Conservation (phyloP, 1,140 invertebrate species). For the Lineus longissimus region DNA sequence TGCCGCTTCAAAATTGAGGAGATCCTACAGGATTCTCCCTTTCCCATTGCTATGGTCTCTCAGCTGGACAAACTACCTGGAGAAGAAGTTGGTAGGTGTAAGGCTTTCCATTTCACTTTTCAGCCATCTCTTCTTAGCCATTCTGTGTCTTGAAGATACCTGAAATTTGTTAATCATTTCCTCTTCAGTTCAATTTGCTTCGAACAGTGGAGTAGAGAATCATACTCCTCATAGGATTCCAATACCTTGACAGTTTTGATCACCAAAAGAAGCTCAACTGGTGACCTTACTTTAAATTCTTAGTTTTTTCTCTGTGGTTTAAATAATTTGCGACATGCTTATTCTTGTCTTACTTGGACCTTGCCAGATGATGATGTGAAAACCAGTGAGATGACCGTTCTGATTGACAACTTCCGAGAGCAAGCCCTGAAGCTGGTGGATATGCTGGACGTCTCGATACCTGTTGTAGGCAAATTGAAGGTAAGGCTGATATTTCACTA, state of each 20-base stretch:
- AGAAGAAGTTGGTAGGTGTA: slow-evolving; percentile 33
- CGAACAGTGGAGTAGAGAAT: too few species aligned
- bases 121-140: neutral
- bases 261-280: too few species aligned
- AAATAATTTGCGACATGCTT: too few species aligned
- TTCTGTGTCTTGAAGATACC: too few species aligned
- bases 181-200: too few species aligned
- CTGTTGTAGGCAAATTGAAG: slow-evolving; percentile 55
- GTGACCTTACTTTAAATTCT: too few species aligned
- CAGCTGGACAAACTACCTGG: slow-evolving; percentile 56
- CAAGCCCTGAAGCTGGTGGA: slow-evolving; percentile 54
- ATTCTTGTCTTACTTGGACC: too few species aligned
- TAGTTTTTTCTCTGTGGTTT: too few species aligned
- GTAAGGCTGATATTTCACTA: slow-evolving; percentile 23
- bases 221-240: too few species aligned
- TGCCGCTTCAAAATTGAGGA: slow-evolving; percentile 56
- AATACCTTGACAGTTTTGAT: too few species aligned
- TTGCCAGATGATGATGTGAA: slow-evolving; percentile 28
- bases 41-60: slow-evolving; percentile 55
- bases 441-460: slow-evolving; percentile 56
- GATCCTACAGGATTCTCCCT: slow-evolving; percentile 56
- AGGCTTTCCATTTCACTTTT: neutral
- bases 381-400: slow-evolving; percentile 39
- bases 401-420: slow-evolving; percentile 54
- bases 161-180: too few species aligned